Base-by-base conservation (phyloP, 2,888 invertebrate species). In the Hetaerina titia region DNA sequence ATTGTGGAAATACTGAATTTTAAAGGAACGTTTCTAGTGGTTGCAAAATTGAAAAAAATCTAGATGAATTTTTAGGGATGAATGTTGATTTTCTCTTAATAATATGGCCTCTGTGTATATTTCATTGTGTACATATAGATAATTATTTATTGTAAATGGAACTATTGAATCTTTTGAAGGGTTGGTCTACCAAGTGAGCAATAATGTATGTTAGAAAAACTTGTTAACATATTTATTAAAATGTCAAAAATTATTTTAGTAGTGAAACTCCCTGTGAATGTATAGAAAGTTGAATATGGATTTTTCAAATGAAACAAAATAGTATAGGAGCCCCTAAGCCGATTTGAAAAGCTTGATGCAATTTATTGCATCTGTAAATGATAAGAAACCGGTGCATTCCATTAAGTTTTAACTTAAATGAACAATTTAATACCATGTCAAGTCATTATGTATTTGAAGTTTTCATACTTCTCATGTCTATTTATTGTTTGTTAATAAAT, bases 401-500 rank as follows among this genome's bases (percentile, higher is more conserved):
- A 56, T 81, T 81, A 31, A 81, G 81, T 81, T 81, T 31, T 81
- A 31, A 7, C 13, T 31, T 81, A 31, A 81, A 8, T 81, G 45
- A 45, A 45, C 81, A 31, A 81, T 81, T 81, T 31, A 81, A 81
- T 31, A 81, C 81, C 25, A 31, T 81, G 31, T 81, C 25, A 11
- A 31, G 13, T 81, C 81, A 31, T 11, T 31, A 13, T 81, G 45
- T 92, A 69, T 92, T 15, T 63, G 69, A 69, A 74, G 64, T 74
- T 90, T 56, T 69, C 45, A 6, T 13, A 92, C 45, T 56, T 56
- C 56, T 45, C 25, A 56, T 92, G 56, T 92, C 90, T 90, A 45
- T 58, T 90, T 64, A 64, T 56, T 92, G 74, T 56, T 92, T 74
- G n/a, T 69, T 69, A 92, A 92, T 92, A 92, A 92, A 92, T 63